Base-by-base conservation (phyloP, 2,113 vertebrate genomes). In the Dromaius novaehollandiae region DNA sequence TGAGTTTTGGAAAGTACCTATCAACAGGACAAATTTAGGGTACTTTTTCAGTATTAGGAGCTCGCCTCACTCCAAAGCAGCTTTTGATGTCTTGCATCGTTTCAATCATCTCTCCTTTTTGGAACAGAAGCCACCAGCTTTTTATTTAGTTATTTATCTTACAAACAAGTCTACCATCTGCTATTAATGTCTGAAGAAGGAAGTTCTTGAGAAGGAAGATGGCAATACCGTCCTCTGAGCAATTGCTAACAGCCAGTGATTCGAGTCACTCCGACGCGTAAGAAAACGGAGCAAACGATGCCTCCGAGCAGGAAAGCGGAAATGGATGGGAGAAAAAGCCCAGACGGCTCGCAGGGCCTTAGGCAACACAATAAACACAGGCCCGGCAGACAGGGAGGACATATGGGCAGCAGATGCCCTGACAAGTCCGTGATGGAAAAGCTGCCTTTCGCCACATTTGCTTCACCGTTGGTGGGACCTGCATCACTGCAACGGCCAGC, bases 381-480 rank as follows among this genome's bases (percentile, higher is more conserved):
- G 48, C 48, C 13, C 26, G 15, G 56, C 36, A 34, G 56, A 30
- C 1, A 10, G 61, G 77, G 19, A n/a, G 30, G 16, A 17, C 40
- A 7, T 9, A 17, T 4, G 46, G 63, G 21, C 11, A 51, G 64
- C 58, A 56, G 64, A 50, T 87, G 77, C 55, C 55, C 19, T 6
- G 9, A 63, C 40, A n/a, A n/a, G 19, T 2, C 30, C 11, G 1
- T 0, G 9, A 28, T 1, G 18, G 30, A 42, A 82, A 71, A 58
- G 56, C 16, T 22, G 50, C 56, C 64, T 32, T 63, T 2, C 2
- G 30, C 34, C 75, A 9, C 0, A 9, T 11, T 2, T 0, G 32
- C 12, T 42, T 42, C 46, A 61, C 26, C 2, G 0, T 11, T 15
- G 51, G 9, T 8, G 53, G 46, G 40, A 69, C 13, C 26, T 12